phyloP scores from a whole-genome alignment of 2,113 vertebrate species.

The Myocastor coypus region DNA sequence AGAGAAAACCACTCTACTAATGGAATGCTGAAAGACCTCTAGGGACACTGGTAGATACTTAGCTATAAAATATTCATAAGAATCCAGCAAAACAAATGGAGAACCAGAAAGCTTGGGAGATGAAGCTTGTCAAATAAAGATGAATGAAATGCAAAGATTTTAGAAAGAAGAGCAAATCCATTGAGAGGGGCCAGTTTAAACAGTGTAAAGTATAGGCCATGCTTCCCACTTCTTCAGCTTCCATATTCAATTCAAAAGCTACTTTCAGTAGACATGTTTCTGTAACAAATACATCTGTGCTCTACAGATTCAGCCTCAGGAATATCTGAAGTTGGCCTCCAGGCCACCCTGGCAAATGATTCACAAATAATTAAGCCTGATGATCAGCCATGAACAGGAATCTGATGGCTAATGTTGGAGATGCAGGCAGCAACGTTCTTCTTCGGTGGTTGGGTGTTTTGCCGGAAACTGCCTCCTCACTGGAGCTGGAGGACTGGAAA shows the following conservation, averaged over 20 bases:
- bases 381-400: not conserved
- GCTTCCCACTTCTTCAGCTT: not conserved
- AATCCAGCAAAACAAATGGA: constrained; percentile 9
- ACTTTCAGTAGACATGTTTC: not conserved
- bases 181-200: not conserved
- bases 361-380: not conserved
- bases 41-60: not conserved
- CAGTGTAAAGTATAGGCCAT: not conserved
- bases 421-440: not conserved
- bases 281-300: rapidly evolving
- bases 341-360: not conserved
- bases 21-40: not conserved
- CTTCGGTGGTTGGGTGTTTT: not conserved
- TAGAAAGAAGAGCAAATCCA: not conserved
- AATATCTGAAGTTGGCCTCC: not conserved
- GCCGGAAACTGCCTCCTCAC: not conserved
- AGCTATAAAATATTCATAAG: constrained; percentile 64
- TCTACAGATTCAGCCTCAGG: not conserved
- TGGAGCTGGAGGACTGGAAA: not conserved
- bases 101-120: not conserved
- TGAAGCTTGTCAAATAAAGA: not conserved
- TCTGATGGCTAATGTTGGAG: constrained; percentile 4
- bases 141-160: not conserved
- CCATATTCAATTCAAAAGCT: not conserved
- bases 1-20: not conserved